A percentile compares a stretch with the other conserved stretches of the same genome.
Conservation (phyloP, 2,888 invertebrate genomes). For the Apomyelois bistriatella region DNA sequence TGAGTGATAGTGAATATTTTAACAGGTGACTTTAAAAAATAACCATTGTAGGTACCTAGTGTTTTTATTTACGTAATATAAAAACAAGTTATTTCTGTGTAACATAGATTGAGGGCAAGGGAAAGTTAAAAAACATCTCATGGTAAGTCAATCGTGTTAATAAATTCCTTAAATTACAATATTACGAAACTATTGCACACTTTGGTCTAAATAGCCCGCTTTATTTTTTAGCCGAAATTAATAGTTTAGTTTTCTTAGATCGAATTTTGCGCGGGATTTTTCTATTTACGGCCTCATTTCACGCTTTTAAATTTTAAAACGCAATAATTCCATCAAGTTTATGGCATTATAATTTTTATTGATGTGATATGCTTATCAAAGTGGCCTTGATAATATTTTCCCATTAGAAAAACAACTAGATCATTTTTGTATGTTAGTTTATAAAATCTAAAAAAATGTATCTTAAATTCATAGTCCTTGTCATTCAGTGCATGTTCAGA, state of each 20-base stretch:
- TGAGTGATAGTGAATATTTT: neutral
- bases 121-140: slow-evolving; percentile 25
- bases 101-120: slow-evolving; percentile 11
- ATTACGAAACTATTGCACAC: too few relatives aligned
- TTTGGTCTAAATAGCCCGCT: too few relatives aligned
- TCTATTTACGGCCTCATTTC: neutral
- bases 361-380: neutral
- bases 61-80: slow-evolving; percentile 30
- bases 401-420: neutral
- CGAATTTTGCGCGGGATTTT: neutral
- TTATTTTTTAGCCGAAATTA: neutral
- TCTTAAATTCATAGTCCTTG: too few relatives aligned
- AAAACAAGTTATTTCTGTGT: slow-evolving; percentile 10
- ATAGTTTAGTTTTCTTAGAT: neutral
- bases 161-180: slow-evolving; percentile 10
- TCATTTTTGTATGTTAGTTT: too few relatives aligned
- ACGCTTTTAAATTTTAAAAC: neutral
- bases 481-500: too few relatives aligned
- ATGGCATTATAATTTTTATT: neutral
- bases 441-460: too few relatives aligned
- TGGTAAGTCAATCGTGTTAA: slow-evolving; percentile 30
- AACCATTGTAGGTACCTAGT: neutral
- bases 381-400: neutral
- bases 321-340: neutral
- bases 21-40: neutral